Evolutionary conservation across 2,888 invertebrate genomes (phyloP), one percentile per base, ranked within the genome.

Genomic region (Cerastis leucographa): DNA sequence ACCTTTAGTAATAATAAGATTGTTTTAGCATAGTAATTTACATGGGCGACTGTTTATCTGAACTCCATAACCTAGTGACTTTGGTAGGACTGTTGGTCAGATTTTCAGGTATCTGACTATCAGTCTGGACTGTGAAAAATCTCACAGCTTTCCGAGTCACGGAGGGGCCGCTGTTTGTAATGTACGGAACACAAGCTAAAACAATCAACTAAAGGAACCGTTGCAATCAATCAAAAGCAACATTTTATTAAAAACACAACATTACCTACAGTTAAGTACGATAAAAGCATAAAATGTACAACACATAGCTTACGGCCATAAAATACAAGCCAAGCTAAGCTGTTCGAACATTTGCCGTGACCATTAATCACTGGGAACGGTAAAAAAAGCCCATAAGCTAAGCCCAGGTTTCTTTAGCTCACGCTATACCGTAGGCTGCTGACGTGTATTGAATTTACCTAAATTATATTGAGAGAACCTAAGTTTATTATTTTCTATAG

Each of bases 281-380:
- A 64, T 74, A 78, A 75, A 65, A 67, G 61, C 78, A 76, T 83
- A 67, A 86, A 83, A 76, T 80, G 44, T 72, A 67, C 74, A 74
- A 65, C 56, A 68, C 40, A 74, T 17, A 67, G 76, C 59, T 42
- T 19, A 44, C 70, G 64, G 29, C 69, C 67, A 66, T 66, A 76
- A 79, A 85, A 70, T 71, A 74, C 42, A 74, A 74, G 64, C 11
- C 74, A 17, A 51, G 73, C 74, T 74, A 76, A 78, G 81, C 80
- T 75, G 70, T 76, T 85, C 68, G 80, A 81, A 71, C 78, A 83
- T 83, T 85, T 79, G 77, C 78, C 56, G 61, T 44, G 70, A 49
- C 77, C 73, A 87, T 87, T 85, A 87, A 87, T 88, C 87, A 87
- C 64, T 64, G 71, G 22, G 11, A 70, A 72, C 85, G 79, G 82